Percentiles rank a stretch among this genome's conserved stretches.
These are phyloP conservation scores for Imbricaverruca yamaguchii DNA, from an alignment of 2,888 invertebrate genomes.

Conservation along the genomic window DNA sequence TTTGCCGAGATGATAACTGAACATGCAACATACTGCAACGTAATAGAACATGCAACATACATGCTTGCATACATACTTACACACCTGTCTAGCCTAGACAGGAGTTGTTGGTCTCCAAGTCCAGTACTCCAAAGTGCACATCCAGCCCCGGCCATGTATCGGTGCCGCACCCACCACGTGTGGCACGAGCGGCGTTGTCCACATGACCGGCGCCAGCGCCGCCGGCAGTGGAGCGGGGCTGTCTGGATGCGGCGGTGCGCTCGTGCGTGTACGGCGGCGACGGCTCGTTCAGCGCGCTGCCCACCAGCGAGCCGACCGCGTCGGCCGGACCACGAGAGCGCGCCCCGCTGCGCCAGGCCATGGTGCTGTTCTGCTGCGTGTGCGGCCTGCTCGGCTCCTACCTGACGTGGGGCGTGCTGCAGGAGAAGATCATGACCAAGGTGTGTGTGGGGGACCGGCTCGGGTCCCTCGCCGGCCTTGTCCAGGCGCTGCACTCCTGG, in stretches of 20 bases:
- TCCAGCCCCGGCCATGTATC: not conserved
- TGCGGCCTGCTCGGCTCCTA: constrained; percentile 82
- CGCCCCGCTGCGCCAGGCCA: constrained; percentile 46
- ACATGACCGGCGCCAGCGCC: not conserved
- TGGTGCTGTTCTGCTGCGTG: constrained; percentile 67
- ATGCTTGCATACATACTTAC: no score
- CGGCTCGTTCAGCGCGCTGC: not conserved
- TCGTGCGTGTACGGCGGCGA: constrained; percentile 8
- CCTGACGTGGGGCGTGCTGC: constrained; percentile 90
- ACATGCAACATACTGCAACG: no score
- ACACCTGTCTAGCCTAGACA: no score
- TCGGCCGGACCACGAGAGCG: not conserved
- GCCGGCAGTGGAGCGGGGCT: not conserved
- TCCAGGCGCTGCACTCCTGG: no score
- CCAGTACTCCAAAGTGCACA: no score
- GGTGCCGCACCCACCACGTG: not conserved
- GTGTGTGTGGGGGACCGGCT: constrained; percentile 39
- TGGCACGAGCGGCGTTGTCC: not conserved
- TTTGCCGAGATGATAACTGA: no score
- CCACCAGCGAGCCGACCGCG: not conserved
- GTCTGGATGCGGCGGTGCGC: constrained; percentile 6
- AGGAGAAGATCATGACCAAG: constrained; percentile 93
- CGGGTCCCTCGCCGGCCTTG: no score
- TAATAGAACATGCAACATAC: no score
- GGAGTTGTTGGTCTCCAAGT: no score